Evolutionary conservation across 1,140 invertebrate species (phyloP).

Genomic region (Calephelis virginiensis): DNA sequence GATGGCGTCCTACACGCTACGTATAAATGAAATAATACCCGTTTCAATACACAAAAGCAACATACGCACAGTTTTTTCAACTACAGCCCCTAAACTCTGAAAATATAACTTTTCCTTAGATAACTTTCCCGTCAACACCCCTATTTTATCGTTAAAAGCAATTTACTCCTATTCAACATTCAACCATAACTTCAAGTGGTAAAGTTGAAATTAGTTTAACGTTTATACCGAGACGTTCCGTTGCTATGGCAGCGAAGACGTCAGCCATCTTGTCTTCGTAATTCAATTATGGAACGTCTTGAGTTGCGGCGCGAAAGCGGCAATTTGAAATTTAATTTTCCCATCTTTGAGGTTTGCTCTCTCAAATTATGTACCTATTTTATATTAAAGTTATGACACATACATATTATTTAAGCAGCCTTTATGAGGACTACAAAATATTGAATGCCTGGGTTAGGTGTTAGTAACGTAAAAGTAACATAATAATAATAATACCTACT

Average conservation of each 20-base stretch:
- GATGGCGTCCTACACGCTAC: too few relatives aligned
- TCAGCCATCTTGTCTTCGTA: conserved; percentile 59
- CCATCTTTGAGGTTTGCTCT: conserved; percentile 59
- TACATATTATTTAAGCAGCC: neutral
- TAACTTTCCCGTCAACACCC: conserved; percentile 5
- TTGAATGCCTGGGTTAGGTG: too few relatives aligned
- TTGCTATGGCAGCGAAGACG: conserved; percentile 57
- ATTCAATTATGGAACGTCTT: conserved; percentile 61
- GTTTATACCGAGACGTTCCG: conserved; percentile 43
- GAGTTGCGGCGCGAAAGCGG: conserved; percentile 59
- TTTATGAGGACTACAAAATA: too few relatives aligned
- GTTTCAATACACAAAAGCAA: too few relatives aligned
- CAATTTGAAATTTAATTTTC: conserved; percentile 54
- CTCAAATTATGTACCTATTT: conserved; percentile 33
- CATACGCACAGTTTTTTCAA: neutral
- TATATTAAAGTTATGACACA: neutral
- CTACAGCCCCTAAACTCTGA: conserved; percentile 22
- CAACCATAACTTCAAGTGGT: conserved; percentile 27
- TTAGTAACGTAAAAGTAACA: too few relatives aligned
- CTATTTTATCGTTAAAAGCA: conserved; percentile 19
- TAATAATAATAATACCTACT: too few relatives aligned
- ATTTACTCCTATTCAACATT: conserved; percentile 27
- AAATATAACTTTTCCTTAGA: conserved; percentile 28
- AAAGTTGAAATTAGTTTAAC: conserved; percentile 35
- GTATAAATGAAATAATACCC: too few relatives aligned